phyloP scores from a whole-genome alignment of 2,888 invertebrate species.

The Smittia sp. region DNA sequence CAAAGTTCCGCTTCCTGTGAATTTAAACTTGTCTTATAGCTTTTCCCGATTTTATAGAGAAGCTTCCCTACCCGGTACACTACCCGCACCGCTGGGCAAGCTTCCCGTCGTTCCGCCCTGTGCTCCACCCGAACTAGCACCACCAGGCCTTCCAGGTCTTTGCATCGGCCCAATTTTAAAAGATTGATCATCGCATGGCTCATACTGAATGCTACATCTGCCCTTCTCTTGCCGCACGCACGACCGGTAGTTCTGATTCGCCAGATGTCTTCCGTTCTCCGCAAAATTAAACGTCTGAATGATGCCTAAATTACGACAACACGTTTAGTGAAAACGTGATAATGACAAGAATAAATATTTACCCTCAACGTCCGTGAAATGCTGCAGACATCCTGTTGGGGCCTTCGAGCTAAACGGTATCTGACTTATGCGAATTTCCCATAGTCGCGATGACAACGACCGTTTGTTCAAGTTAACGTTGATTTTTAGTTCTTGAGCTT shows the following conservation, averaged over 20 bases:
- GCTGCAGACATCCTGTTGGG: slow-evolving; percentile 75
- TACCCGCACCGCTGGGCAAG: not conserved
- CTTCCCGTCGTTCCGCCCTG: slow-evolving; percentile 25
- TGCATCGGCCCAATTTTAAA: slow-evolving; percentile 64
- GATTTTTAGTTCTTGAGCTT: slow-evolving; percentile 47
- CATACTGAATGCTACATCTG: slow-evolving; percentile 73
- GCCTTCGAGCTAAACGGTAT: slow-evolving; percentile 74
- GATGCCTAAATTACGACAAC: slow-evolving; percentile 52
- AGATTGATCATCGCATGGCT: slow-evolving; percentile 71
- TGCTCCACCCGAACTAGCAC: slow-evolving; percentile 37
- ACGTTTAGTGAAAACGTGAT: not conserved
- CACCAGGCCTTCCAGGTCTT: not conserved
- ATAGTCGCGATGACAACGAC: slow-evolving; percentile 67
- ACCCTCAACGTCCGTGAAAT: slow-evolving; percentile 61
- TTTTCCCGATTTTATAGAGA: too few relatives aligned
- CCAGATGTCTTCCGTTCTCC: slow-evolving; percentile 75
- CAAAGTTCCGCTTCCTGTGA: not conserved
- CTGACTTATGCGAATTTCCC: slow-evolving; percentile 75
- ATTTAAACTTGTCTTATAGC: not conserved
- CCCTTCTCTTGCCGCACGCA: slow-evolving; percentile 69
- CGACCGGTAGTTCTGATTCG: slow-evolving; percentile 73
- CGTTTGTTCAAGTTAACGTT: slow-evolving; percentile 59
- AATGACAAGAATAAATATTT: slow-evolving; percentile 4
- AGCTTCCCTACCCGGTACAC: not conserved
- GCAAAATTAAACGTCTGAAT: slow-evolving; percentile 79